Base-by-base conservation (phyloP, 2,888 invertebrate genomes). In the Agrochola litura region DNA sequence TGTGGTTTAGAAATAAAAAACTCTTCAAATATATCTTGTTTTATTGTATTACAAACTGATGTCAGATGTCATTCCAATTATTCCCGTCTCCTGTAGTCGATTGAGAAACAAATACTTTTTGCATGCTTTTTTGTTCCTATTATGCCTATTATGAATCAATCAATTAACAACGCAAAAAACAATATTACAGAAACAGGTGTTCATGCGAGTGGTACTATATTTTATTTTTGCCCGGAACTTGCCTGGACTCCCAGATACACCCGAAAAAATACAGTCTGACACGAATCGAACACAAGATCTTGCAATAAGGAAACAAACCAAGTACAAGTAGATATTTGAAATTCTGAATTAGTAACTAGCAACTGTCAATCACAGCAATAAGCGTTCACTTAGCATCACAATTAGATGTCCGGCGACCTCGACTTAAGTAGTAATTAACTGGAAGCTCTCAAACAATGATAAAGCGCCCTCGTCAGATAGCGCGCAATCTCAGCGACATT, bases 391-490 rank as follows among this genome's bases (percentile, higher is more conserved):
- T 73, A 74, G 61, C 58, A 65, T n/a, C n/a, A 74, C 66, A 73
- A 64, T 66, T 60, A 63, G 65, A 61, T 79, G 61, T 75, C 37
- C 49, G 19, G 41, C 30, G 81, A 79, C 81, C 77, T 83, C 72
- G 49, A 68, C 43, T 74, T 64, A 30, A 56, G 52, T 14, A 67
- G 74, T 70, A 63, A 77, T 80, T 79, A 83, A 77, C 52, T 79
- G 68, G 77, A 85, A 84, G 82, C 85, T 88, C 81, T 86, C 76
- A 73, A 89, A 86, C 79, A 83, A 82, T 84, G 82, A 87, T 86
- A 85, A 84, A 86, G 64, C 73, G 68, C 77, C 73, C 76, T 86
- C 30, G 63, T n/a, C 74, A 82, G 89, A 90, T 89, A 90, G 79
- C 83, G 86, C 85, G 83, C 88, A 86, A 83, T 88, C 83, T 81